Evolutionary conservation across 2,888 invertebrate species (phyloP).

Genomic region (Empis stercorea): DNA sequence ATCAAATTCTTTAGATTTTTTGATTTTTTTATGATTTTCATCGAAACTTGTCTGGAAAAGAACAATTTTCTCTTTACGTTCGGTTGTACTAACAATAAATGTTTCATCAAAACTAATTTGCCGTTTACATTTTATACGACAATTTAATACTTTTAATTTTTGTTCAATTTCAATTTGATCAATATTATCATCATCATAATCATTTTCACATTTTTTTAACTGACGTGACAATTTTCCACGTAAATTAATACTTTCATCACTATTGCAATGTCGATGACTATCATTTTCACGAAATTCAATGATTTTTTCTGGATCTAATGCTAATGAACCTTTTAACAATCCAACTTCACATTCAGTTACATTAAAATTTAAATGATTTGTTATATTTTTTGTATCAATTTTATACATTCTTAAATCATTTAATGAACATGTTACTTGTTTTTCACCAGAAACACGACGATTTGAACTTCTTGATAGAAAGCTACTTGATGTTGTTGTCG

Average conservation of each 20-base stretch:
- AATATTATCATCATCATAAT: too few species aligned
- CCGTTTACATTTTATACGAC: slow-evolving; percentile 19
- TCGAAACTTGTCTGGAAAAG: slow-evolving; percentile 15
- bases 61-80: slow-evolving; percentile 11
- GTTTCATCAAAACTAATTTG: slow-evolving; percentile 32
- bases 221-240: too few species aligned
- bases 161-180: slow-evolving; percentile 4
- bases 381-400: background rate
- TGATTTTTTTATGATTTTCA: slow-evolving; percentile 9
- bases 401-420: slow-evolving; percentile 6
- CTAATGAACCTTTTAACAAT: background rate
- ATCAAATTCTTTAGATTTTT: background rate
- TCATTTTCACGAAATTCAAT: slow-evolving; percentile 3
- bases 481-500: slow-evolving; percentile 40
- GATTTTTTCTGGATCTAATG: background rate
- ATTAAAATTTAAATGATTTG: background rate
- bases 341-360: slow-evolving; percentile 7
- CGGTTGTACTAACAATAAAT: slow-evolving; percentile 13
- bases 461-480: slow-evolving; percentile 48
- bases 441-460: slow-evolving; percentile 40
- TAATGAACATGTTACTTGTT: slow-evolving; percentile 14
- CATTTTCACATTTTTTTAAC: background rate
- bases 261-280: background rate
- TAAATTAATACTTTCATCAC: slow-evolving; percentile 2
- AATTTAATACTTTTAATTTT: background rate